phyloP scores from a whole-genome alignment of 2,113 vertebrate species.

The Agelaius phoeniceus region DNA sequence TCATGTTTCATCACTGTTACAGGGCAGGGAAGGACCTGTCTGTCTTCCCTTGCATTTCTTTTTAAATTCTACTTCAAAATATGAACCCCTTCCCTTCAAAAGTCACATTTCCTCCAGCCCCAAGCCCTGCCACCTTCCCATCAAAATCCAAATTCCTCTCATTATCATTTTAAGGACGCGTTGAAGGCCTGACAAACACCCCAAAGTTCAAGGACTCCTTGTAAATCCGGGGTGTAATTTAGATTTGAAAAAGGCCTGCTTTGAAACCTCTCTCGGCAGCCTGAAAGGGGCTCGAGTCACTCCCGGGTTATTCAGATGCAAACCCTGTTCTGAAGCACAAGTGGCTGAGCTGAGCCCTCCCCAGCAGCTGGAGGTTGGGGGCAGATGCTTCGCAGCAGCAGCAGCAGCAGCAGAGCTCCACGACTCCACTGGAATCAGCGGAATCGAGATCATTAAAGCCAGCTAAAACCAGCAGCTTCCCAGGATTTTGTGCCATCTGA shows the following conservation, averaged over 20 bases:
- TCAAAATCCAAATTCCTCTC: background rate
- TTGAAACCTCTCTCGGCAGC: background rate
- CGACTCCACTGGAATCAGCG: constrained; percentile 28
- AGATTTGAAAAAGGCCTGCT: background rate
- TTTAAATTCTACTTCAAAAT: background rate
- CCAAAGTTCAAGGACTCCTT: background rate
- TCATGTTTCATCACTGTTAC: background rate
- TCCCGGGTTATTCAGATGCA: constrained; percentile 43
- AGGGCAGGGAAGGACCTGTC: background rate
- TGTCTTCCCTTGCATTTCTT: background rate
- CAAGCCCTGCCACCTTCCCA: background rate
- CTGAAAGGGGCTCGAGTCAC: background rate
- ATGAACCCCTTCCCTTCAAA: background rate
- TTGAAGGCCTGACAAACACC: background rate
- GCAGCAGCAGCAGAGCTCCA: background rate
- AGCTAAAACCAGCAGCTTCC: background rate
- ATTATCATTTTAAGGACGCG: background rate
- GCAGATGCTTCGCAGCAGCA: background rate
- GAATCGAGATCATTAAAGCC: constrained; percentile 17
- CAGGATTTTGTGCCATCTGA: background rate
- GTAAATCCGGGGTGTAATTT: background rate
- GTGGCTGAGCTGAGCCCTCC: constrained; percentile 43
- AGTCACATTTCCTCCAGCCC: background rate
- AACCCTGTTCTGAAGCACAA: background rate
- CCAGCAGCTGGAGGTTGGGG: constrained; percentile 46